Evolutionary conservation across 2,113 vertebrate genomes (phyloP), one percentile per base, ranked within the genome.

Genomic region (Cyanistes caeruleus): DNA sequence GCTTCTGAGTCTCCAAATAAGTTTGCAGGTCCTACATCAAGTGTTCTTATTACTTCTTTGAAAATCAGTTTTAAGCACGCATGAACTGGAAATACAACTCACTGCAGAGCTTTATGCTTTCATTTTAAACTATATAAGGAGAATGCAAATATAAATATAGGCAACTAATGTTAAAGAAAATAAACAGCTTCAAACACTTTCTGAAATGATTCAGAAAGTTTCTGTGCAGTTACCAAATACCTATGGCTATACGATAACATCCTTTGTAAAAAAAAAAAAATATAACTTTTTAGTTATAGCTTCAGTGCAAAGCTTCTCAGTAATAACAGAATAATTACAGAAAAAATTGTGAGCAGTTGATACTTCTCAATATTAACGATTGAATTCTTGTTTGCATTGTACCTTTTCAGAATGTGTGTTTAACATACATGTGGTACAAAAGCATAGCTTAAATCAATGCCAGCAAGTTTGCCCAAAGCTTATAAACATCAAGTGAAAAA

Each of bases 391-490:
- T 78, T 94, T 12, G 1, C 30, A n/a, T 37, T 78, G 12, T 87
- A 64, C 89, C 88, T 97, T 90, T 95, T 69, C 44, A 81, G 44
- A 94, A 94, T 63, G 72, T 75, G 58, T 2, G 7, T 73, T 89
- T 87, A 78, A 91, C 89, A 68, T 96, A 89, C 81, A 86, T 85
- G 85, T 73, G 72, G 94, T 63, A 91, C 58, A 95, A 97, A 96
- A 94, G 44, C 64, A 19, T 81, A 88, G 37, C 81, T 91, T 95
- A 78, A 96, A 94, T 94, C 88, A 96, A 78, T 96, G 81, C 88
- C 85, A 97, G 87, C 89, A 93, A 85, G 93, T 92, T 94, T 90
- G 85, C 92, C 84, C 59, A 96, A 95, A 79, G 60, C 87, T 96
- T 91, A 89, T 90, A 90, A 91, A 83, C 85, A 91, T 90, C 55